Conservation (phyloP, 2,797 vertebrate species). For the Lerista edwardsae region DNA sequence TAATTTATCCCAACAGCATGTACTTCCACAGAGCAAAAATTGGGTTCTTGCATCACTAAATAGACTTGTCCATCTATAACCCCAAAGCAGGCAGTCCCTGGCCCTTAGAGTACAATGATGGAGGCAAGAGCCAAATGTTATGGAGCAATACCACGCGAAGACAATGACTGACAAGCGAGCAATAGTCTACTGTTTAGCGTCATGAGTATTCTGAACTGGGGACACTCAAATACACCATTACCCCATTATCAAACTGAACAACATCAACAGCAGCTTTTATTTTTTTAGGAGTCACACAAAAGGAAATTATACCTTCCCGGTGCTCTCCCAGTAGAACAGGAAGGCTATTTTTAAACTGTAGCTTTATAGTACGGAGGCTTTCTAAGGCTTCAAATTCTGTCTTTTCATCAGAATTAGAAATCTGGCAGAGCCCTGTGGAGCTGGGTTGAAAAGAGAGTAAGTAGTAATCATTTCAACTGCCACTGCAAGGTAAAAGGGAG, state of each 20-base stretch:
- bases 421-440: constrained; percentile 1
- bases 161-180: no score
- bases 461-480: constrained; percentile 5
- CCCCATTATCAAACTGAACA: neutral
- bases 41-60: no score
- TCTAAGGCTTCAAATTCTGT: neutral
- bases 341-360: constrained; percentile 16
- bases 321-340: constrained; percentile 20
- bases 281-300: neutral
- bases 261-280: neutral
- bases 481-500: neutral
- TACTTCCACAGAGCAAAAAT: no score
- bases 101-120: no score
- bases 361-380: neutral
- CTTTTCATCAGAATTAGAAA: constrained; percentile 33
- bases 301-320: constrained; percentile 3
- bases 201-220: constrained; percentile 29
- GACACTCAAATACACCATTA: constrained; percentile 18
- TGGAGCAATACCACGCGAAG: neutral
- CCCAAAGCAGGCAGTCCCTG: no score
- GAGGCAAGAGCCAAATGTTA: neutral
- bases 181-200: constrained; percentile 23
- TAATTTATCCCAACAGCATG: no score
- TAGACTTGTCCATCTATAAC: no score
- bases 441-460: constrained; percentile 15